A percentile compares a stretch with the other conserved stretches of the same genome.
Conservation (phyloP, 2,888 invertebrate species). For the Alloplasta piceator region DNA sequence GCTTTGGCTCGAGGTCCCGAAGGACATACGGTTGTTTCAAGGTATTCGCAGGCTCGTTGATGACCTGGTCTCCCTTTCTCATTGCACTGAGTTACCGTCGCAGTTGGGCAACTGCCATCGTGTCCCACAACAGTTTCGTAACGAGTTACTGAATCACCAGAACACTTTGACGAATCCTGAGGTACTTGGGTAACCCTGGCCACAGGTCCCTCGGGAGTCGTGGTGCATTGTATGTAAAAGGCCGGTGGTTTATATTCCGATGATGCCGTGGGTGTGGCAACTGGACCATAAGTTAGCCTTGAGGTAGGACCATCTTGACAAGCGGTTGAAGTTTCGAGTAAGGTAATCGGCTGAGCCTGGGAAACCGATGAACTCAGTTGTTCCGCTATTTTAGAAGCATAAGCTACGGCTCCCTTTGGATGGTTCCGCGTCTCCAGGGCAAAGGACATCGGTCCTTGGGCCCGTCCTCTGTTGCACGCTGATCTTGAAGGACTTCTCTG, state of each 20-base stretch:
- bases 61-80: not conserved
- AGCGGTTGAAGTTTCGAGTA: conserved; percentile 47
- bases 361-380: conserved; percentile 26
- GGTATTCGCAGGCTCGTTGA: conserved; percentile 36
- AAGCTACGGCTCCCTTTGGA: conserved; percentile 59
- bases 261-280: not conserved
- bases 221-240: conserved; percentile 65
- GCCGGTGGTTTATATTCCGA: conserved; percentile 43
- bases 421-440: conserved; percentile 62
- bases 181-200: conserved; percentile 62
- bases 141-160: conserved; percentile 12
- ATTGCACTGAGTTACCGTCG: conserved; percentile 43
- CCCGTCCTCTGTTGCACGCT: not conserved
- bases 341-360: conserved; percentile 14
- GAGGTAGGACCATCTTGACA: conserved; percentile 55
- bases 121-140: conserved; percentile 54
- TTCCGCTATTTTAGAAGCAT: conserved; percentile 41
- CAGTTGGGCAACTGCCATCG: conserved; percentile 58
- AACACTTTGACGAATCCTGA: conserved; percentile 13
- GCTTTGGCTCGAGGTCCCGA: conserved; percentile 56
- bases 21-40: conserved; percentile 51
- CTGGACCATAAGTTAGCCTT: conserved; percentile 54
- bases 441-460: conserved; percentile 44
- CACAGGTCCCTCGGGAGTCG: conserved; percentile 51
- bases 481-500: conserved; percentile 13